These are phyloP conservation scores for Micromys minutus DNA, from an alignment of 2,113 vertebrate species.

Conservation along the genomic window DNA sequence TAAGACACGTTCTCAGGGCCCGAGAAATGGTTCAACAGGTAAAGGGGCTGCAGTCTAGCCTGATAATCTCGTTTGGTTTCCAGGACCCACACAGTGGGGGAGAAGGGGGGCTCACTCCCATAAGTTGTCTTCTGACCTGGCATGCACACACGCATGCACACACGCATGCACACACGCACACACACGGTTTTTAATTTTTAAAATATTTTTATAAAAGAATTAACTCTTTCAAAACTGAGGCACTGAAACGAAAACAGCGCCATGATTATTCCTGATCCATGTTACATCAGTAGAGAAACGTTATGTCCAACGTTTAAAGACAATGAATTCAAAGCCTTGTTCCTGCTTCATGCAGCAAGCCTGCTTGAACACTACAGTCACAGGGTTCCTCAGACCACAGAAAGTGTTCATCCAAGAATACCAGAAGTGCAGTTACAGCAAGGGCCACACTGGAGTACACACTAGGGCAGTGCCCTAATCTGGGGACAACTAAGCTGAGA, in stretches of 20 bases:
- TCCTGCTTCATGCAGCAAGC: background rate
- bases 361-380: background rate
- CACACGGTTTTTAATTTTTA: background rate
- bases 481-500: too few relatives aligned
- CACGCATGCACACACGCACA: background rate
- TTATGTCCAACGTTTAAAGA: background rate
- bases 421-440: background rate
- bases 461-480: background rate
- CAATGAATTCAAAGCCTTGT: background rate
- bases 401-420: background rate
- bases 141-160: too few relatives aligned
- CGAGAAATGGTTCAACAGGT: background rate
- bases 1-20: constrained; percentile 3
- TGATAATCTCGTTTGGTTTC: background rate
- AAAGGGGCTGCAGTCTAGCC: too few relatives aligned
- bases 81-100: background rate
- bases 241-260: background rate
- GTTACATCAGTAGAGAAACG: background rate
- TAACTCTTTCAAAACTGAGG: background rate
- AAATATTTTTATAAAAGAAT: background rate
- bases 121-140: background rate
- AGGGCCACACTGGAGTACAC: background rate
- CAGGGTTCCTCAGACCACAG: background rate
- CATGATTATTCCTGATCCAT: background rate
- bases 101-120: background rate